Evolutionary conservation across 2,797 vertebrate species (phyloP), one percentile per base, ranked within the genome.

Genomic region (Tokudaia tokunoshimensis): DNA sequence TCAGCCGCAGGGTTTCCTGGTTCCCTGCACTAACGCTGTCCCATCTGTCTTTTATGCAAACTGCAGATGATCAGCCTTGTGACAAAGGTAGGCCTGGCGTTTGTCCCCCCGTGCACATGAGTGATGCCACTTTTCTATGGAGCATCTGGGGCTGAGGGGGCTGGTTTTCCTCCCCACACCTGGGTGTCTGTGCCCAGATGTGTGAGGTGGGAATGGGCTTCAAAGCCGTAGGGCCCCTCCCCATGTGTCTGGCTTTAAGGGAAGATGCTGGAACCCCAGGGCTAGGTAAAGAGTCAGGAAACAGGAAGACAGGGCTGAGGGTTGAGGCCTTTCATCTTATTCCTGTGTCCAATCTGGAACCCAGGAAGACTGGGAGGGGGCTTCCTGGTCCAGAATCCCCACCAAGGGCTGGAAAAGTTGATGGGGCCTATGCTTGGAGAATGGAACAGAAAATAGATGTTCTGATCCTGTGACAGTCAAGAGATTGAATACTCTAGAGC

Each of bases 1-100:
- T 84, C 37, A 15, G 47, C 91, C 93, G 14, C 86, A 82, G 97
- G 90, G 95, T 93, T 95, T 89, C 89, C 95, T 6, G 79, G 95
- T 97, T 81, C 94, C 94, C 91, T 97, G 72, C 88, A 91, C 97
- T 98, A 99, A 99, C 0, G 55, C 84, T 97, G 61, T 96, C 92
- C 95, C 97, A 95, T 99, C 98, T 98, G 98, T 98, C 98, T 98
- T 99, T 99, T 98, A 99, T 98, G 99, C 99, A 98, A 97, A 98
- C 99, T 96, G 65, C 98, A 99, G 99, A 99, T 98, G 99, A 99
- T 98, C 99, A 99, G 90, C 98, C 99, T 97, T 99, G 99, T 98
- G 99, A 99, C 82, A 99, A 98, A 99, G 99, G 99, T 99, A 99
- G 88, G 99, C 99, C 87, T 59, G 87, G 92, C 87, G 14, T 95